phyloP scores from a whole-genome alignment of 2,888 invertebrate species.

The Drosophila stalkeri region DNA sequence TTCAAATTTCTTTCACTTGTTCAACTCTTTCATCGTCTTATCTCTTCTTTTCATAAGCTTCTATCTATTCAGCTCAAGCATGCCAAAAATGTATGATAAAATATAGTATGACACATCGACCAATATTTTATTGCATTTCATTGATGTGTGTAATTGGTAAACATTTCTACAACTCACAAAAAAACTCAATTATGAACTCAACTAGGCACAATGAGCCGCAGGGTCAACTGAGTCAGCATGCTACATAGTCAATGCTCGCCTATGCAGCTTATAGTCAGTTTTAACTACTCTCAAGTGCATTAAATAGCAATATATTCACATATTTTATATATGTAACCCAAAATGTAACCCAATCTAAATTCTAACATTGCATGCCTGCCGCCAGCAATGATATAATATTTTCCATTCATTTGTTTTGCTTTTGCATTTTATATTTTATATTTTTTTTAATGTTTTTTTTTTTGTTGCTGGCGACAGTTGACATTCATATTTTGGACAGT shows the following conservation, averaged over 20 bases:
- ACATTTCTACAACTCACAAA: too few relatives aligned
- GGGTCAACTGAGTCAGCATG: background rate
- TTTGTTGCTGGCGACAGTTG: slow-evolving; percentile 33
- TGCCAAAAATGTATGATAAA: too few relatives aligned
- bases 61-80: too few relatives aligned
- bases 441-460: background rate
- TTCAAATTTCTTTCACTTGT: too few relatives aligned
- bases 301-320: background rate
- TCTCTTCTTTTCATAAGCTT: too few relatives aligned
- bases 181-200: background rate
- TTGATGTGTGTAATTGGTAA: too few relatives aligned
- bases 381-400: slow-evolving; percentile 25
- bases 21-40: too few relatives aligned
- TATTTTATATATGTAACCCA: too few relatives aligned
- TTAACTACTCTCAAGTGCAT: background rate
- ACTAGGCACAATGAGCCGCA: background rate
- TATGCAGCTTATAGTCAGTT: background rate
- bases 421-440: background rate
- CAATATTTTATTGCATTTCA: background rate
- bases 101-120: too few relatives aligned
- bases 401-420: slow-evolving; percentile 14
- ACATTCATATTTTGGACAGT: slow-evolving; percentile 24
- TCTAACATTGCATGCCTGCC: slow-evolving; percentile 17
- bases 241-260: background rate
- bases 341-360: slow-evolving; percentile 16